phyloP scores from a whole-genome alignment of 2,888 invertebrate species.

The Crepidodera aurea region DNA sequence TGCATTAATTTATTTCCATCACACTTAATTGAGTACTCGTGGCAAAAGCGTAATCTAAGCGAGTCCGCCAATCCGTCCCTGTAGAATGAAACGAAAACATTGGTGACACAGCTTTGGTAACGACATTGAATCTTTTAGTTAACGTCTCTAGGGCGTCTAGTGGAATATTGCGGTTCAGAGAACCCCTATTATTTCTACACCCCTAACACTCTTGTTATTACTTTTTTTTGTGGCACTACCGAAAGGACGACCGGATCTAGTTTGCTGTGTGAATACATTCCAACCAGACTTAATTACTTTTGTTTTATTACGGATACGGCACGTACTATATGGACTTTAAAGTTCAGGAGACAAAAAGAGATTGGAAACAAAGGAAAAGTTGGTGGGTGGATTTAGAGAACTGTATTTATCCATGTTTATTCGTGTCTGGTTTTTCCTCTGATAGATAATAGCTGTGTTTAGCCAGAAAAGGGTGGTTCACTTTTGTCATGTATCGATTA shows the following conservation, averaged over 20 bases:
- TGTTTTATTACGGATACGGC: slow-evolving; percentile 38
- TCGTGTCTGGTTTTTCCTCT: neutral
- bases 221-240: slow-evolving; percentile 38
- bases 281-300: slow-evolving; percentile 39
- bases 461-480: too few relatives aligned
- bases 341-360: slow-evolving; percentile 26
- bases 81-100: slow-evolving; percentile 4
- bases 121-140: slow-evolving; percentile 24
- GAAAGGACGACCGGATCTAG: slow-evolving; percentile 36
- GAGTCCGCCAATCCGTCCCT: neutral
- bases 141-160: slow-evolving; percentile 32
- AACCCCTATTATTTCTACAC: slow-evolving; percentile 38
- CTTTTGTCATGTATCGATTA: too few relatives aligned
- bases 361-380: slow-evolving; percentile 21
- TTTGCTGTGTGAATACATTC: slow-evolving; percentile 40
- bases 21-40: too few relatives aligned
- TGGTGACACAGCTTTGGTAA: slow-evolving; percentile 23
- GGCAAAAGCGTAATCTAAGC: too few relatives aligned
- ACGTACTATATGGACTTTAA: slow-evolving; percentile 37
- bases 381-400: neutral
- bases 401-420: slow-evolving; percentile 6
- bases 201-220: slow-evolving; percentile 40
- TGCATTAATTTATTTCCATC: too few relatives aligned
- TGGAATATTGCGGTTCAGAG: slow-evolving; percentile 37
- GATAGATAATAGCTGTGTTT: neutral